A percentile compares a stretch with the other conserved stretches of the same genome.
Conservation (phyloP, 2,888 invertebrate genomes). For the Lasiommata megera region DNA sequence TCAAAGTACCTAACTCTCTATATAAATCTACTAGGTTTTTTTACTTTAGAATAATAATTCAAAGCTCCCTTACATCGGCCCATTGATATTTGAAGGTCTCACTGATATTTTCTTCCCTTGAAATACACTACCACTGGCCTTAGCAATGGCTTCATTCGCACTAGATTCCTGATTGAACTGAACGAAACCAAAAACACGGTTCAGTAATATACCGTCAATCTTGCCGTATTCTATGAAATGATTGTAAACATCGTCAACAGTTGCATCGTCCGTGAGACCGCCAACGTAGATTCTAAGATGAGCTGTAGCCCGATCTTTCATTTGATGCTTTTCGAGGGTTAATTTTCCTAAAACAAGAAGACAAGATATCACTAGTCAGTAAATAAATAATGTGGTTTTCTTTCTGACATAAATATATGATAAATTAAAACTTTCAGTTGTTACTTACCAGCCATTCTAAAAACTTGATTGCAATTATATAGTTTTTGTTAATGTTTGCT, state of each 20-base stretch:
- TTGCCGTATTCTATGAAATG: constrained; percentile 88
- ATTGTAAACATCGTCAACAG: constrained; percentile 86
- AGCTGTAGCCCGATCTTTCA: constrained; percentile 88
- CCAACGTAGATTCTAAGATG: constrained; percentile 91
- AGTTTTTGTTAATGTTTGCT: too few relatives aligned
- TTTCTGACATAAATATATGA: too few relatives aligned
- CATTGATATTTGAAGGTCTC: constrained; percentile 77
- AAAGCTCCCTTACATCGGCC: constrained; percentile 42
- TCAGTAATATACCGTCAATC: constrained; percentile 86
- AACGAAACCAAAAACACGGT: constrained; percentile 92
- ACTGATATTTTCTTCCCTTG: constrained; percentile 87
- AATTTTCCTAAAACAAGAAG: too few relatives aligned
- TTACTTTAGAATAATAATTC: too few relatives aligned
- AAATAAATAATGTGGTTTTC: too few relatives aligned
- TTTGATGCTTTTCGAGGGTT: constrained; percentile 69
- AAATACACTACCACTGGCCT: constrained; percentile 85
- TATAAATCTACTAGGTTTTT: too few relatives aligned
- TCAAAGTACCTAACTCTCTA: too few relatives aligned
- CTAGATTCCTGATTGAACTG: constrained; percentile 89
- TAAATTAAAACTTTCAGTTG: too few relatives aligned
- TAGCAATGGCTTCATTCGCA: constrained; percentile 87
- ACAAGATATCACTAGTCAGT: too few relatives aligned
- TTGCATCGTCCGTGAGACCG: constrained; percentile 83
- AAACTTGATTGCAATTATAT: too few relatives aligned
- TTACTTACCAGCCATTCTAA: background rate